Conservation (phyloP, 1,140 invertebrate species). For the Drosophila subpulchrella region DNA sequence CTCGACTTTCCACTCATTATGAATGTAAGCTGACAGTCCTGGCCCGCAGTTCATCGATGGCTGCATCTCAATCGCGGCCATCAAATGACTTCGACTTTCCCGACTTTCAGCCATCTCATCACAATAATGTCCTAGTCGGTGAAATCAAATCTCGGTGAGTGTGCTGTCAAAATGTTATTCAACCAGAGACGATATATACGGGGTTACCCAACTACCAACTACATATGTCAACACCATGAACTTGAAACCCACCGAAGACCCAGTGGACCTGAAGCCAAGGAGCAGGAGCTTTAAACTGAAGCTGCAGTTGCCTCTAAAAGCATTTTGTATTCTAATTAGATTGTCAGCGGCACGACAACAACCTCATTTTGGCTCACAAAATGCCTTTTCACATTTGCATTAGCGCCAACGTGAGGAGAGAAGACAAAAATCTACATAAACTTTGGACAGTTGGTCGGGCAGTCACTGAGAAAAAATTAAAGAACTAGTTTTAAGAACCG, state of each 20-base stretch:
- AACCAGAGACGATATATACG: conserved; percentile 5
- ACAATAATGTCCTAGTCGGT: conserved; percentile 48
- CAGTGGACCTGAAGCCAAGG: conserved; percentile 9
- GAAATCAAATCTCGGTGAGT: conserved; percentile 25
- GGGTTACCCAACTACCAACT: conserved; percentile 39
- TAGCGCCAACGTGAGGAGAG: conserved; percentile 69
- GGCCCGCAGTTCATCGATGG: conserved; percentile 57
- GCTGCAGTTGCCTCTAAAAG: conserved; percentile 57
- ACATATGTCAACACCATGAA: conserved; percentile 82
- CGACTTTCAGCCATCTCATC: conserved; percentile 58
- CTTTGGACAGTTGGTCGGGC: conserved; percentile 38
- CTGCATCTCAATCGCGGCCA: conserved; percentile 50
- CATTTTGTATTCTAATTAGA: conserved; percentile 84
- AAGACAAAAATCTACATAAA: conserved; percentile 81
- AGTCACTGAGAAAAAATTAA: conserved; percentile 20
- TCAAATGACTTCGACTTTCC: conserved; percentile 40
- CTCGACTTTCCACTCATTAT: conserved; percentile 72
- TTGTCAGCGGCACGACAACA: conserved; percentile 82
- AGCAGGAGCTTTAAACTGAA: conserved; percentile 12
- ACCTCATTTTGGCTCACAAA: conserved; percentile 78
- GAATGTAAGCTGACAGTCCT: conserved; percentile 58
- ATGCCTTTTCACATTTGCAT: conserved; percentile 76
- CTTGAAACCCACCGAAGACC: conserved; percentile 63
- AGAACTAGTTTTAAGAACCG: too few species aligned
- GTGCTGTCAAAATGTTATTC: conserved; percentile 40